Conservation (phyloP, 2,113 vertebrate species). For the Microcebus lehilahytsara region DNA sequence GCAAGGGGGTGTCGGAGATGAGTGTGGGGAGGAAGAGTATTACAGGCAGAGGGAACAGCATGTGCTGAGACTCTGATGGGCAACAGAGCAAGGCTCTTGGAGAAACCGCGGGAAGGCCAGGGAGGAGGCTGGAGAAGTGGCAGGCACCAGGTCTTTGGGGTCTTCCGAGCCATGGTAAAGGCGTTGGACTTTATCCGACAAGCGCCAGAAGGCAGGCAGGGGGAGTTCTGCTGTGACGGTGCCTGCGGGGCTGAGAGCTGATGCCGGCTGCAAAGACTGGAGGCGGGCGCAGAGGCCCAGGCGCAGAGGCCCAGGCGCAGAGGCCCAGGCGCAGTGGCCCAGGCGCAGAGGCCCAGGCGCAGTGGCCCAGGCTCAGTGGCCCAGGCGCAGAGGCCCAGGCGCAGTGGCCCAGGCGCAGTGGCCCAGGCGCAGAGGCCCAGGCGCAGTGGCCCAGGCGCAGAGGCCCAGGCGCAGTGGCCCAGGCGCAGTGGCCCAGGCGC, state of each 20-base stretch:
- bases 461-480: no score
- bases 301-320: no score
- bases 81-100: not conserved
- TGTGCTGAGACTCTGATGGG: not conserved
- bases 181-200: not conserved
- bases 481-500: no score
- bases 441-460: no score
- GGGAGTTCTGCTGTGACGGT: not conserved
- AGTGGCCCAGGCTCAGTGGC: no score
- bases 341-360: no score
- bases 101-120: not conserved
- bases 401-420: no score
- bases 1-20: not conserved
- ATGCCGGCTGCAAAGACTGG: not conserved
- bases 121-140: not conserved
- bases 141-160: not conserved
- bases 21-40: not conserved
- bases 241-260: not conserved
- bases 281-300: rapidly evolving
- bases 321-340: no score
- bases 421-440: no score
- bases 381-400: no score
- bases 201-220: not conserved
- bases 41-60: not conserved
- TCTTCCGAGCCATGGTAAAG: not conserved